phyloP scores from a whole-genome alignment of 2,888 invertebrate species.

The Hydriomena furcata region DNA sequence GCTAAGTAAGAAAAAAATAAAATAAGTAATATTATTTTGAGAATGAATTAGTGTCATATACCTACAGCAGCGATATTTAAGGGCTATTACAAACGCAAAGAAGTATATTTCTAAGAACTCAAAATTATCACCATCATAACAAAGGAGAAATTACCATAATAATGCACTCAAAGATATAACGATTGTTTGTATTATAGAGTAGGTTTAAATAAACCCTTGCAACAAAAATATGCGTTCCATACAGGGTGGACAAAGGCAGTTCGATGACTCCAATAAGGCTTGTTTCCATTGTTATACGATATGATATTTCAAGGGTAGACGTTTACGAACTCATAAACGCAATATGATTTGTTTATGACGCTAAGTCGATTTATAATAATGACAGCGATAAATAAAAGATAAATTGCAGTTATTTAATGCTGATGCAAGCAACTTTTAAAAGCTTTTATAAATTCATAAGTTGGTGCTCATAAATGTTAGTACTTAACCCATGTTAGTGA shows the following conservation, averaged over 20 bases:
- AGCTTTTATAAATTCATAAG: too few relatives aligned
- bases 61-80: not conserved
- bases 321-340: slow-evolving; percentile 10
- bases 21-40: too few relatives aligned
- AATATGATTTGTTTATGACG: slow-evolving; percentile 7
- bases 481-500: too few relatives aligned
- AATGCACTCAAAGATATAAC: slow-evolving; percentile 20
- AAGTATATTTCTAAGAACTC: slow-evolving; percentile 24
- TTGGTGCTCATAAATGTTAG: too few relatives aligned
- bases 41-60: not conserved
- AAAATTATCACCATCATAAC: slow-evolving; percentile 24
- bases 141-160: slow-evolving; percentile 27
- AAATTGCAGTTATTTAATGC: too few relatives aligned
- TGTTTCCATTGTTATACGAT: slow-evolving; percentile 47
- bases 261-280: slow-evolving; percentile 62
- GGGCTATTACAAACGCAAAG: not conserved
- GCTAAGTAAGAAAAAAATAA: too few relatives aligned
- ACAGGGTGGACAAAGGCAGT: slow-evolving; percentile 76
- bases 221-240: slow-evolving; percentile 62
- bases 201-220: slow-evolving; percentile 39
- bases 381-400: too few relatives aligned
- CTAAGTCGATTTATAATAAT: not conserved
- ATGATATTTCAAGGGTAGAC: slow-evolving; percentile 18
- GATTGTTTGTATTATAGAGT: slow-evolving; percentile 19
- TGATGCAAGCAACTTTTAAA: too few relatives aligned